Conservation (phyloP, 1,140 invertebrate species). For the Oryctes rhinoceros region DNA sequence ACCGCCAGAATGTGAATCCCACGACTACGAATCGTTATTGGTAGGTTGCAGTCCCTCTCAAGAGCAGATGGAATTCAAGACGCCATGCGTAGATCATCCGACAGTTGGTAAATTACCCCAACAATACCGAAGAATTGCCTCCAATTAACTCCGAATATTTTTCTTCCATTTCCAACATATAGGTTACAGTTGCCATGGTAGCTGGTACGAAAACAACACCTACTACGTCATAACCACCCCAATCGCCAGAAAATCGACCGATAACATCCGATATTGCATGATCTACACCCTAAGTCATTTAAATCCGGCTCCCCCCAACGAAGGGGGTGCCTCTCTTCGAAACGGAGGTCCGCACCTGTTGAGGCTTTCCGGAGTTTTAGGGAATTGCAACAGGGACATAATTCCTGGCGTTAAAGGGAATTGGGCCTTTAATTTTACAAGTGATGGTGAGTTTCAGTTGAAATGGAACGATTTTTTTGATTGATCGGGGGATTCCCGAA, state of each 20-base stretch:
- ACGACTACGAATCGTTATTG: constrained; percentile 68
- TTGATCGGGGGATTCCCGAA: not conserved
- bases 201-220: constrained; percentile 73
- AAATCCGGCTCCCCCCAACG: constrained; percentile 49
- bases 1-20: constrained; percentile 59
- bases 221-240: constrained; percentile 71
- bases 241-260: constrained; percentile 58
- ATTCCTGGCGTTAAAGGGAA: constrained; percentile 62
- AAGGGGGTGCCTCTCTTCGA: constrained; percentile 7
- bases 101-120: constrained; percentile 51
- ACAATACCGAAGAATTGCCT: not conserved
- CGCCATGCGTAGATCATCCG: constrained; percentile 63
- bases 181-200: constrained; percentile 75
- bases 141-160: not conserved
- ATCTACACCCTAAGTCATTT: constrained; percentile 59
- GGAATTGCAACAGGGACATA: constrained; percentile 62
- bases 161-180: constrained; percentile 37
- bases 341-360: constrained; percentile 57
- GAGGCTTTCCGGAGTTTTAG: constrained; percentile 60
- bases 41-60: constrained; percentile 70
- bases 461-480: too few species aligned
- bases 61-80: constrained; percentile 76
- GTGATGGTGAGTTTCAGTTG: constrained; percentile 66
- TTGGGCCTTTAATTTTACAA: constrained; percentile 67
- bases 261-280: constrained; percentile 64